These are phyloP conservation scores for Indicator indicator DNA, from an alignment of 2,113 vertebrate genomes.

Conservation along the genomic window DNA sequence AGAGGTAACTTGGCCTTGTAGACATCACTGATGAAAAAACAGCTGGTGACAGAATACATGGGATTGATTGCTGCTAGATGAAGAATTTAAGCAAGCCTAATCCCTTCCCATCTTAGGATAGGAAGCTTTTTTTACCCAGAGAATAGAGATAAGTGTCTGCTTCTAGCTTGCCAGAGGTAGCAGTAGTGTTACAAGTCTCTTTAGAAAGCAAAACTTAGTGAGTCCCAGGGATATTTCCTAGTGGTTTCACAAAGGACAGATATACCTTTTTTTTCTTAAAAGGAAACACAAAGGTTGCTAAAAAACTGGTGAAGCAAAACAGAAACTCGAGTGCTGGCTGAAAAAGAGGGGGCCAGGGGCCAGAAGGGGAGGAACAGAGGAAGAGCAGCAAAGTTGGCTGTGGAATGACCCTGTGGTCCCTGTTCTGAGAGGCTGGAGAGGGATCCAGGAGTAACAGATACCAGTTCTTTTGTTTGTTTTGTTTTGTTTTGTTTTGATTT, in stretches of 20 bases:
- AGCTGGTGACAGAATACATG: background rate
- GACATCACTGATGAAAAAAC: background rate
- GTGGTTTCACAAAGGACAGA: background rate
- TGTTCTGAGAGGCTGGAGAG: background rate
- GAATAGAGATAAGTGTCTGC: background rate
- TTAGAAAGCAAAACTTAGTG: background rate
- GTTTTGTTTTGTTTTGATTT: no score
- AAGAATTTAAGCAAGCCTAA: background rate
- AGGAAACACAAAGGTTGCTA: background rate
- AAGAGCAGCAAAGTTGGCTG: background rate
- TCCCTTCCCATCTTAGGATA: background rate
- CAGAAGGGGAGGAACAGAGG: background rate
- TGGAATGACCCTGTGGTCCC: rapidly evolving
- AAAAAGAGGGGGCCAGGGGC: rapidly evolving
- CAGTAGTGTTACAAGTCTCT: background rate
- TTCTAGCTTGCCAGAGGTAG: background rate
- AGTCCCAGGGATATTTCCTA: background rate
- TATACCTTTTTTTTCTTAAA: background rate
- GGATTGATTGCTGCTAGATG: no score
- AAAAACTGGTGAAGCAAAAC: background rate
- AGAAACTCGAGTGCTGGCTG: background rate
- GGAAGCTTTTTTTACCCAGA: background rate
- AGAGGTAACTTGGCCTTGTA: background rate
- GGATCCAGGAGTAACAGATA: background rate
- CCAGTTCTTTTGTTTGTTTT: no score